Conservation (phyloP, 2,113 vertebrate genomes). For the Lepus timidus region DNA sequence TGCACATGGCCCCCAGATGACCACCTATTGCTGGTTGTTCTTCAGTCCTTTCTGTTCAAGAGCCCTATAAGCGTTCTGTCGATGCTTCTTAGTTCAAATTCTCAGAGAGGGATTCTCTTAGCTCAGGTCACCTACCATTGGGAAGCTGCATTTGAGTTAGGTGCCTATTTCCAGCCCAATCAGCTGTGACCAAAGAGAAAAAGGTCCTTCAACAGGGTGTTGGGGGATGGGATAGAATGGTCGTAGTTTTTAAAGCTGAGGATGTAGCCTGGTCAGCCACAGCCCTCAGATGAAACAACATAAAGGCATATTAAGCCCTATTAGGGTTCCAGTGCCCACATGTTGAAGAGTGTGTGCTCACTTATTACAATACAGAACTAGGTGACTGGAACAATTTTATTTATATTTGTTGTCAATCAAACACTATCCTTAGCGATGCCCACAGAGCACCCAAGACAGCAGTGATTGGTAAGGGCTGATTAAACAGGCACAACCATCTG, state of each 20-base stretch:
- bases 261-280: neutral
- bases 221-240: neutral
- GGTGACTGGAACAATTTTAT: neutral
- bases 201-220: neutral
- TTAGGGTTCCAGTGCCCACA: neutral
- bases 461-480: neutral
- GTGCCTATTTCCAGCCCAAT: neutral
- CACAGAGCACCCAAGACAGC: neutral
- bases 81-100: neutral
- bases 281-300: neutral
- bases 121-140: neutral
- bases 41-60: neutral
- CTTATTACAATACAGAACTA: neutral
- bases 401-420: neutral
- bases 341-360: neutral
- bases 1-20: neutral
- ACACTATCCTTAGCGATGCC: too few species aligned
- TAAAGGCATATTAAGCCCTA: neutral
- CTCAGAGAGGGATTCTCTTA: neutral
- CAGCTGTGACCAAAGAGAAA: neutral
- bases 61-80: neutral
- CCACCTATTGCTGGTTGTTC: neutral
- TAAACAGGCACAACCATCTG: neutral
- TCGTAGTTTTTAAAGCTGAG: neutral
- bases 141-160: neutral